Conservation (phyloP, 1,140 invertebrate species). For the Popillia japonica region DNA sequence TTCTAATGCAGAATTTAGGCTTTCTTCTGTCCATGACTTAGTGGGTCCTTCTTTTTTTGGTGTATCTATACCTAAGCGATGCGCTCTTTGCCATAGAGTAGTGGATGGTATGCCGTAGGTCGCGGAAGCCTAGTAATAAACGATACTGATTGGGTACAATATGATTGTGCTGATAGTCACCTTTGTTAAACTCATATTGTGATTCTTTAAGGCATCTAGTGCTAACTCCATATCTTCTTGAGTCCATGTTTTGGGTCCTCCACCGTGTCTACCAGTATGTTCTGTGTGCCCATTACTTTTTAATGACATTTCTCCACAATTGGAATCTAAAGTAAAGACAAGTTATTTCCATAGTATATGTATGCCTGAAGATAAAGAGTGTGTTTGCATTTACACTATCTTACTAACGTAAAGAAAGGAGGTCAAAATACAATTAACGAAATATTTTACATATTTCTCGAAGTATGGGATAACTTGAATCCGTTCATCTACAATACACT, state of each 20-base stretch:
- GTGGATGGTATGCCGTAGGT: conserved; percentile 89
- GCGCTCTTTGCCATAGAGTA: conserved; percentile 88
- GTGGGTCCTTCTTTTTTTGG: conserved; percentile 88
- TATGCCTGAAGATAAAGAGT: too few species aligned
- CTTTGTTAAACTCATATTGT: conserved; percentile 88
- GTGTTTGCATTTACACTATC: too few species aligned
- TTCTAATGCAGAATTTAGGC: conserved; percentile 80
- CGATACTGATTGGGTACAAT: neutral
- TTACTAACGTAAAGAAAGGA: too few species aligned
- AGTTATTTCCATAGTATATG: neutral
- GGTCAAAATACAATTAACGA: too few species aligned
- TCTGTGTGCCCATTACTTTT: conserved; percentile 57
- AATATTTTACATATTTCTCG: too few species aligned
- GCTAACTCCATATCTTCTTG: conserved; percentile 89
- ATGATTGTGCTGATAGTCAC: conserved; percentile 54
- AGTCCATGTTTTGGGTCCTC: conserved; percentile 82
- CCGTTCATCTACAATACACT: too few species aligned
- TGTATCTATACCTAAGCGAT: conserved; percentile 85
- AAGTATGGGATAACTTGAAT: too few species aligned
- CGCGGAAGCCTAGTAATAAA: conserved; percentile 67
- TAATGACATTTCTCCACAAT: conserved; percentile 18
- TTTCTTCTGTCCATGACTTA: conserved; percentile 88
- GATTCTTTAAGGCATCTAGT: conserved; percentile 81
- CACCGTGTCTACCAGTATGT: conserved; percentile 60
- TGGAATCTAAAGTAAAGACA: conserved; percentile 10